Evolutionary conservation across 2,797 vertebrate genomes (phyloP), one percentile per base, ranked within the genome.

Genomic region (Syngnathus acus): DNA sequence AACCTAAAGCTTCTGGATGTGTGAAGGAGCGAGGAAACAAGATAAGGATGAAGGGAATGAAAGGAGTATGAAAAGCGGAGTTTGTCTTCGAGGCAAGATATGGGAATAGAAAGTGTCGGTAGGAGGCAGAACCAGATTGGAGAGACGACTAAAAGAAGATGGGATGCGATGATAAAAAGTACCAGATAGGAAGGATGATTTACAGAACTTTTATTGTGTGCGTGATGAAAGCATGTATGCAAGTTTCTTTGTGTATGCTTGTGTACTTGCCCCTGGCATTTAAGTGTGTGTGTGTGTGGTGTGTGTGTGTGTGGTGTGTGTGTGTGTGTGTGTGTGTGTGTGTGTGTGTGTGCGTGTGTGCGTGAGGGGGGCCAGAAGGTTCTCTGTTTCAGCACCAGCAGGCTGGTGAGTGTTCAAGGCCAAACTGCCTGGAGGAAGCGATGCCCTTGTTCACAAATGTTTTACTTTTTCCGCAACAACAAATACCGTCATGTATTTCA

Each of bases 321-420:
- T 57, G 65, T 43, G 23, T 59, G 26, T 82, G 5, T 50, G 14
- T 2, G 17, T 26, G 45, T 54, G 64, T 68, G 71, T 68, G 16
- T n/a, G 14, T 17, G 6, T 21, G 42, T 58, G 64, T 68, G 71
- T 67, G 48, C 51, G 55, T 63, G 64, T 47, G 68, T 69, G 65
- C 48, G 40, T 64, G 65, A 69, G 77, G 76, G 71, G 38, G 85
- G 84, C 81, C 82, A 86, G 79, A 84, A 85, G 83, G 84, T 78
- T 86, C 82, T 87, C 75, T 5, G 74, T 88, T 89, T 88, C 86
- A 87, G 88, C 84, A 86, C 88, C 88, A 88, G 85, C 85, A 84
- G 87, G 84, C 87, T 88, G 87, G 89, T 87, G 85, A 86, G 81
- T 83, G 86, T 89, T 87, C 75, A 76, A 79, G 84, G 87, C 85